phyloP scores from a whole-genome alignment of 2,888 invertebrate species.

The Sicus ferrugineus region DNA sequence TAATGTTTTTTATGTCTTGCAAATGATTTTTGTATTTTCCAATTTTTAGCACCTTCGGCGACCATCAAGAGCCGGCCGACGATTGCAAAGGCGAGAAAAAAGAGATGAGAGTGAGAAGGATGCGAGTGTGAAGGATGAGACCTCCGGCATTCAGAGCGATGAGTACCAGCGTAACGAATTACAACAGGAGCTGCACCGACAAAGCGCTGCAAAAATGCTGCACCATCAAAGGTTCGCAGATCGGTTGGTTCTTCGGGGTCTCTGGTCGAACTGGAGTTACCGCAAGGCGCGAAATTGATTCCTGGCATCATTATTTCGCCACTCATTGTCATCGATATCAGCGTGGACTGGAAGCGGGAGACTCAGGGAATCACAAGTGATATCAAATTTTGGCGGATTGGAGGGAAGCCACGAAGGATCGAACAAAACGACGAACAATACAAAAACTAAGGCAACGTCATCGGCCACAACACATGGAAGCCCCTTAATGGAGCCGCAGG shows the following conservation, averaged over 20 bases:
- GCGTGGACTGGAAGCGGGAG: background rate
- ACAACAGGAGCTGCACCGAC: conserved; percentile 34
- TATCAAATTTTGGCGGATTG: conserved; percentile 19
- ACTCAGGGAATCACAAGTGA: background rate
- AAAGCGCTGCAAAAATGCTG: conserved; percentile 41
- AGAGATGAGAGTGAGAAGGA: background rate
- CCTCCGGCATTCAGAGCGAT: conserved; percentile 38
- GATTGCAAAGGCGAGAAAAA: conserved; percentile 10
- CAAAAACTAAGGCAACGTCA: conserved; percentile 44
- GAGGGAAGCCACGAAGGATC: too few species aligned
- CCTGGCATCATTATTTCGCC: conserved; percentile 7
- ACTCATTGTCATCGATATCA: conserved; percentile 21
- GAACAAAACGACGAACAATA: too few species aligned
- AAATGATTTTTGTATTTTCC: conserved; percentile 60
- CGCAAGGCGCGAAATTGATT: conserved; percentile 36
- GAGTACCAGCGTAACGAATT: conserved; percentile 42
- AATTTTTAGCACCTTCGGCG: conserved; percentile 63
- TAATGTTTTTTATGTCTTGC: conserved; percentile 13
- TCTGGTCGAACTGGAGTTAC: background rate
- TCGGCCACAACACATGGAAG: conserved; percentile 33
- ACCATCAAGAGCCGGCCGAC: conserved; percentile 51
- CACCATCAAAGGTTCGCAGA: conserved; percentile 45
- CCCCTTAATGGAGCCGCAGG: conserved; percentile 55
- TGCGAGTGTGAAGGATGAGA: background rate
- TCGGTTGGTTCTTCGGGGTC: background rate